Conservation (phyloP, 2,888 invertebrate species). For the Automeris io region DNA sequence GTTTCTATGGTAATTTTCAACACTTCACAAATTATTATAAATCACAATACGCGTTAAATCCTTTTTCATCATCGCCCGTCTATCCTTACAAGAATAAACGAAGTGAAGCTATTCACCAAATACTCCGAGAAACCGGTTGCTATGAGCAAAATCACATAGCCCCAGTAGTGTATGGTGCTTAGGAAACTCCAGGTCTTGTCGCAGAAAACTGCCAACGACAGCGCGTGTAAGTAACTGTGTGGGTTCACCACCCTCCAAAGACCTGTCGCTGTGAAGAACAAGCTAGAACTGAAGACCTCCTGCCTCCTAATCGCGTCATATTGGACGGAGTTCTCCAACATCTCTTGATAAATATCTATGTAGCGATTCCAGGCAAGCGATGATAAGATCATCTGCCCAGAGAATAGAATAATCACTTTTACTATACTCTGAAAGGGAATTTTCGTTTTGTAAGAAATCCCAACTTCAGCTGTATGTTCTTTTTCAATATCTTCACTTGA, state of each 20-base stretch:
- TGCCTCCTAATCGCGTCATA: constrained; percentile 71
- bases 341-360: constrained; percentile 86
- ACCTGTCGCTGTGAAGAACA: constrained; percentile 84
- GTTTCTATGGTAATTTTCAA: not conserved
- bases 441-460: constrained; percentile 81
- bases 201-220: constrained; percentile 86
- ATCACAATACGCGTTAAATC: not conserved
- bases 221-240: constrained; percentile 84
- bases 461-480: constrained; percentile 59
- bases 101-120: constrained; percentile 54
- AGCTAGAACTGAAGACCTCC: constrained; percentile 81
- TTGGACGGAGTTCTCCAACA: constrained; percentile 80
- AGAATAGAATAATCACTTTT: constrained; percentile 80
- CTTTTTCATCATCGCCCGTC: constrained; percentile 28
- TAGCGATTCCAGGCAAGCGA: constrained; percentile 91
- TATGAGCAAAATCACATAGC: constrained; percentile 81
- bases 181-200: constrained; percentile 89
- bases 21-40: not conserved
- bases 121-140: constrained; percentile 85
- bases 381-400: constrained; percentile 83
- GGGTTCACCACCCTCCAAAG: constrained; percentile 88
- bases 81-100: constrained; percentile 31
- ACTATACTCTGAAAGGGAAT: constrained; percentile 81
- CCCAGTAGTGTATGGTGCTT: constrained; percentile 81
- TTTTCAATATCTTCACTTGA: constrained; percentile 65